Evolutionary conservation across 2,113 vertebrate species (phyloP).

Genomic region (Gorilla gorilla): DNA sequence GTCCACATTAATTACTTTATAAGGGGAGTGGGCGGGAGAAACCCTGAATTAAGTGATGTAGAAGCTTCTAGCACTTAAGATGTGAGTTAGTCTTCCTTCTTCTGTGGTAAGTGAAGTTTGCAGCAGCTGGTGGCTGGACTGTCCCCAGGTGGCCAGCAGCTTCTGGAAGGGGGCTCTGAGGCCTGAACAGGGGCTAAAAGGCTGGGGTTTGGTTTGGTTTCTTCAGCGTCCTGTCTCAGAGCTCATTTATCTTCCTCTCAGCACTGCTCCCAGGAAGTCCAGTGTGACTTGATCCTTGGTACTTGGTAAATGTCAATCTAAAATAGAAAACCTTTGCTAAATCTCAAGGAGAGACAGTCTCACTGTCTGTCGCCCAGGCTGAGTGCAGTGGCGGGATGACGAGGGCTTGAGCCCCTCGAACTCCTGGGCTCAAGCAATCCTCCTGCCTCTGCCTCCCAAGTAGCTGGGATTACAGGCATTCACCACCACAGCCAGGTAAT

Average conservation of each 20-base stretch:
- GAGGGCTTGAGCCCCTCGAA: too few species aligned
- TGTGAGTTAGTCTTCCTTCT: not conserved
- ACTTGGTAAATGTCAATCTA: not conserved
- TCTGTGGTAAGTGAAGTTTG: conserved; percentile 17
- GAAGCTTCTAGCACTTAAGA: not conserved
- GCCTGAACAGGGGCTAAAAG: not conserved
- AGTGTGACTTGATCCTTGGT: not conserved
- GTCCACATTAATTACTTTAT: not conserved
- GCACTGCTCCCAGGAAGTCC: not conserved
- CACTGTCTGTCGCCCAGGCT: too few species aligned
- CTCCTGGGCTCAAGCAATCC: too few species aligned
- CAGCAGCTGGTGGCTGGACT: not conserved
- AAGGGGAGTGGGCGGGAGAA: not conserved
- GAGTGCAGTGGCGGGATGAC: too few species aligned
- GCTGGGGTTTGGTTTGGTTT: not conserved
- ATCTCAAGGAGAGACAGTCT: too few species aligned
- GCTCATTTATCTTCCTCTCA: not conserved
- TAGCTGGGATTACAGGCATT: too few species aligned
- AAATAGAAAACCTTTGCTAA: conserved; percentile 5
- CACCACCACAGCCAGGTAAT: too few species aligned
- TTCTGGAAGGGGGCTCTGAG: conserved; percentile 4
- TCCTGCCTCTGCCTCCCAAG: too few species aligned
- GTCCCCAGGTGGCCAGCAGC: not conserved
- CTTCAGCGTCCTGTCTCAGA: not conserved
- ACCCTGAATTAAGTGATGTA: not conserved